phyloP scores from a whole-genome alignment of 2,113 vertebrate species.

The Dasyornis broadbenti region DNA sequence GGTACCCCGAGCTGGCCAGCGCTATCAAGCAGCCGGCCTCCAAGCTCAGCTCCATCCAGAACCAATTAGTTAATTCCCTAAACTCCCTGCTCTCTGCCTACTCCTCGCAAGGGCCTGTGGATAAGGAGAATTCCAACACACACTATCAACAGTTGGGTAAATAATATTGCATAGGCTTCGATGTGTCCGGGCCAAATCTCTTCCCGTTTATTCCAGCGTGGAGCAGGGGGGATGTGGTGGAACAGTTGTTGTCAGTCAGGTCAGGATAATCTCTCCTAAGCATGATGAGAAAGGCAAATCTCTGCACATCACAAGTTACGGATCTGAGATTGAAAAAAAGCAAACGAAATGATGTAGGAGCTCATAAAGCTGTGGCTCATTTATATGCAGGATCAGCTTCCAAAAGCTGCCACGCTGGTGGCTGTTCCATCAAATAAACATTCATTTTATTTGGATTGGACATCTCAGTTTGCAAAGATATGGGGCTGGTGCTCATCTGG shows the following conservation, averaged over 20 bases:
- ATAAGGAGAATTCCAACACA: constrained; percentile 54
- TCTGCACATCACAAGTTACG: neutral
- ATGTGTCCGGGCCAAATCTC: neutral
- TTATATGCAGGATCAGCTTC: neutral
- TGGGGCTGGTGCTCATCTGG: neutral
- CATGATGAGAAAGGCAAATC: neutral
- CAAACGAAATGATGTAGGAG: neutral
- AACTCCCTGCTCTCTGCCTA: constrained; percentile 92
- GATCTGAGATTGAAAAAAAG: neutral
- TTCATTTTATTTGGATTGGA: neutral
- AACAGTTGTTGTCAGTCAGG: neutral
- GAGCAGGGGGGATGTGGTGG: neutral
- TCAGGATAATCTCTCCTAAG: neutral
- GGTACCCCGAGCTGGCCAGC: constrained; percentile 81
- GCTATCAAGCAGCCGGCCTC: constrained; percentile 84
- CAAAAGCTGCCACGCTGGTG: neutral
- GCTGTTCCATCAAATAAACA: neutral
- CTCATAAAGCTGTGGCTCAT: neutral
- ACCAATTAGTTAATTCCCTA: constrained; percentile 92
- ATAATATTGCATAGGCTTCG: neutral
- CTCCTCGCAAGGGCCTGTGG: constrained; percentile 73
- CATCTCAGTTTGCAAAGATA: neutral
- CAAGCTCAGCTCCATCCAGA: constrained; percentile 96
- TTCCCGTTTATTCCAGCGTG: neutral
- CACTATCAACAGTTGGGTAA: constrained; percentile 69